Conservation (phyloP, 2,113 vertebrate species). For the Megaceryle torquata region DNA sequence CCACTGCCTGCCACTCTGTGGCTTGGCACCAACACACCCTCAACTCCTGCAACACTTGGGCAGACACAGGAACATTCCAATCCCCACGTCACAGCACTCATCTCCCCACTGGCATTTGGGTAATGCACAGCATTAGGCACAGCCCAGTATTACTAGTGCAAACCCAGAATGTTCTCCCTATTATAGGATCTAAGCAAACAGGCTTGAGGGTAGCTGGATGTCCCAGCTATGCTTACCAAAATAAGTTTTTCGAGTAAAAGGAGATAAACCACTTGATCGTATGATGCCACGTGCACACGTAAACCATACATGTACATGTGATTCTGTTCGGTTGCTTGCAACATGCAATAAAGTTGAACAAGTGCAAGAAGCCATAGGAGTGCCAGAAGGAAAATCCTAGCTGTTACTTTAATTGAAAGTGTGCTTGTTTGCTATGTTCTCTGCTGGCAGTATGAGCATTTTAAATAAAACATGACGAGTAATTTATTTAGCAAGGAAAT, state of each 20-base stretch:
- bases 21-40: neutral
- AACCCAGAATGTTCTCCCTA: neutral
- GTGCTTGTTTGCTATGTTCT: conserved; percentile 29
- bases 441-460: neutral
- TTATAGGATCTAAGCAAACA: accelerated
- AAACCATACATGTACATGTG: accelerated
- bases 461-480: conserved; percentile 76
- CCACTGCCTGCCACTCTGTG: neutral
- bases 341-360: neutral
- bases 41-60: neutral
- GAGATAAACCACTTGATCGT: accelerated
- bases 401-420: conserved; percentile 54
- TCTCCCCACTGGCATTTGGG: neutral
- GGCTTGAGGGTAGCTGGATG: neutral
- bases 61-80: neutral
- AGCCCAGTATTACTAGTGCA: accelerated
- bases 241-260: neutral
- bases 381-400: conserved; percentile 12
- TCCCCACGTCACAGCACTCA: accelerated
- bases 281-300: accelerated
- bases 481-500: conserved; percentile 74
- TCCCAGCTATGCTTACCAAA: neutral
- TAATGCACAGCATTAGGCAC: accelerated
- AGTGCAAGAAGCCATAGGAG: neutral
- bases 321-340: neutral